phyloP scores from a whole-genome alignment of 2,797 vertebrate species.

The Valencia hispanica region DNA sequence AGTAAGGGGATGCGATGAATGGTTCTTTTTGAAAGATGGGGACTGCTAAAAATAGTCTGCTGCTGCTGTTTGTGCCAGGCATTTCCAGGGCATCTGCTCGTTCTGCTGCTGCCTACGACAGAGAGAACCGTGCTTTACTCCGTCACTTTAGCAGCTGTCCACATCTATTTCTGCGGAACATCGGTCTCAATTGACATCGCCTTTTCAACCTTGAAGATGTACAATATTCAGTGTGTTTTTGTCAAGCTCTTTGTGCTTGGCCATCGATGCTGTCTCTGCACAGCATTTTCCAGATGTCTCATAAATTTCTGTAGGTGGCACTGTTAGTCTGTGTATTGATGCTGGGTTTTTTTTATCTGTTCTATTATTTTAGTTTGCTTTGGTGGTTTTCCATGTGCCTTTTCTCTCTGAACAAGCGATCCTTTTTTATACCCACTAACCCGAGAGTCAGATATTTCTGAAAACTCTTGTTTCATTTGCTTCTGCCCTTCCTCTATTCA shows the following conservation, averaged over 20 bases:
- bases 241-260: neutral
- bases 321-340: conserved; percentile 30
- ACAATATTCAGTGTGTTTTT: conserved; percentile 8
- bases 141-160: conserved; percentile 41
- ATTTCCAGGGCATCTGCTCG: conserved; percentile 69
- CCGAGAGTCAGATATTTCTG: neutral
- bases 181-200: conserved; percentile 14
- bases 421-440: neutral
- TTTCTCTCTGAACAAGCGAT: neutral
- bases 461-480: conserved; percentile 3
- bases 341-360: conserved; percentile 2
- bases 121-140: conserved; percentile 45
- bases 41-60: conserved; percentile 67
- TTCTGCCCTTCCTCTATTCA: neutral
- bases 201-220: conserved; percentile 12
- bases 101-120: conserved; percentile 53
- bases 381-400: neutral
- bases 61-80: conserved; percentile 66
- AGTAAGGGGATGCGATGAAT: conserved; percentile 71
- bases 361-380: neutral
- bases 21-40: conserved; percentile 59
- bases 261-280: neutral
- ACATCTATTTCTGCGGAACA: conserved; percentile 19
- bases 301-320: conserved; percentile 49
- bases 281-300: conserved; percentile 8